Evolutionary conservation across 2,888 invertebrate genomes (phyloP).

Genomic region (Fabriciana adippe): DNA sequence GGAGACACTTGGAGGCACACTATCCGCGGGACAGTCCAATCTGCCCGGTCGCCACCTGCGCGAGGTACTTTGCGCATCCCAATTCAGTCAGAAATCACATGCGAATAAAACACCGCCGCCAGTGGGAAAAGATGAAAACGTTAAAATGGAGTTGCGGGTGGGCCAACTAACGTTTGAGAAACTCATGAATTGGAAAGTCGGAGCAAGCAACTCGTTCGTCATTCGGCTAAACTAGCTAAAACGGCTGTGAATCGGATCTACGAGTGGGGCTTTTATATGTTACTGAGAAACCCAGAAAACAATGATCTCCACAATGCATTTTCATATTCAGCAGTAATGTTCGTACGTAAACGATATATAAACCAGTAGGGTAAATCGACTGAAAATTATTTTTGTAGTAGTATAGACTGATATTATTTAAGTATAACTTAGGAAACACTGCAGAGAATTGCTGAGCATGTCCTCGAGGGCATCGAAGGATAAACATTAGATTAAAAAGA

Average conservation of each 20-base stretch:
- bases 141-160: constrained; percentile 87
- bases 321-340: constrained; percentile 60
- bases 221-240: constrained; percentile 36
- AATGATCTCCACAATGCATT: constrained; percentile 74
- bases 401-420: constrained; percentile 81
- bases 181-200: constrained; percentile 18
- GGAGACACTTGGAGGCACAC: constrained; percentile 90
- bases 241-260: constrained; percentile 51
- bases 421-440: constrained; percentile 47
- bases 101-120: constrained; percentile 90
- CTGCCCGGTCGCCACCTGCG: constrained; percentile 90
- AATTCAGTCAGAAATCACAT: constrained; percentile 94
- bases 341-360: constrained; percentile 58
- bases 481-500: constrained; percentile 1
- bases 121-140: constrained; percentile 93
- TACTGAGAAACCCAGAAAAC: constrained; percentile 48
- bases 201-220: constrained; percentile 38
- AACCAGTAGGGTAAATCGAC: constrained; percentile 77
- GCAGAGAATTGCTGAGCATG: constrained; percentile 33
- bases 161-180: constrained; percentile 54
- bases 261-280: constrained; percentile 46
- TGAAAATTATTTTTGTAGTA: constrained; percentile 82
- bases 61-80: constrained; percentile 89
- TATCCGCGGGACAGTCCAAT: constrained; percentile 92
- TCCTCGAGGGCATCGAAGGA: not conserved